Percentiles rank a stretch among this genome's conserved stretches.
phyloP scores from a whole-genome alignment of 2,113 vertebrate genomes.

The Hoplias malabaricus region DNA sequence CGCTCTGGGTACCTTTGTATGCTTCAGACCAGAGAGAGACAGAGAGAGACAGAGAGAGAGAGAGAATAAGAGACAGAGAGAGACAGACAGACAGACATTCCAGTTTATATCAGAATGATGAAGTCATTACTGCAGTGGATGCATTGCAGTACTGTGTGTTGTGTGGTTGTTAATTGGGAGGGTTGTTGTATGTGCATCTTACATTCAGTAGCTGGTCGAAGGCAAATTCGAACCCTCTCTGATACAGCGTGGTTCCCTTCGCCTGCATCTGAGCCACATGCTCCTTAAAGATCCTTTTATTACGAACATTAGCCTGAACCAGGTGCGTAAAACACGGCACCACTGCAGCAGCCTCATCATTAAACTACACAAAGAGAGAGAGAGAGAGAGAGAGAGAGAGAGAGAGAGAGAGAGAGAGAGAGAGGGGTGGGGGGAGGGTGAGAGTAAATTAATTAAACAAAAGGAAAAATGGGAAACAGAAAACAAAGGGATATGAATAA shows the following conservation, averaged over 20 bases:
- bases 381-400: not conserved
- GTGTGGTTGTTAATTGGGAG: too few relatives aligned
- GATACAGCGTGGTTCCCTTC: conserved; percentile 96
- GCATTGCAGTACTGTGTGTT: too few relatives aligned
- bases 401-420: not conserved
- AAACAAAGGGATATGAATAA: too few relatives aligned
- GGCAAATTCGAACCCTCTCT: conserved; percentile 95
- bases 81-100: not conserved
- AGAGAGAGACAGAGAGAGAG: not conserved
- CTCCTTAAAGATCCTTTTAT: conserved; percentile 98
- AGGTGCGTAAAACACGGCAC: conserved; percentile 93
- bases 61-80: not conserved
- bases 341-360: conserved; percentile 93
- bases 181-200: too few relatives aligned
- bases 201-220: conserved; percentile 97
- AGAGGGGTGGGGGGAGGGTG: conserved; percentile 6
- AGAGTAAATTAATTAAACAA: too few relatives aligned
- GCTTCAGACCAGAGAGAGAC: conserved; percentile 48
- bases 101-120: not conserved
- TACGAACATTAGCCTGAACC: conserved; percentile 96
- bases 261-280: conserved; percentile 94
- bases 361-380: conserved; percentile 79
- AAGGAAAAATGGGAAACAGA: too few relatives aligned
- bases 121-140: too few relatives aligned
- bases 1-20: conserved; percentile 92